A percentile compares a stretch with the other conserved stretches of the same genome.
Conservation (phyloP, 1,140 invertebrate genomes). For the Mizuhopecten yessoensis region DNA sequence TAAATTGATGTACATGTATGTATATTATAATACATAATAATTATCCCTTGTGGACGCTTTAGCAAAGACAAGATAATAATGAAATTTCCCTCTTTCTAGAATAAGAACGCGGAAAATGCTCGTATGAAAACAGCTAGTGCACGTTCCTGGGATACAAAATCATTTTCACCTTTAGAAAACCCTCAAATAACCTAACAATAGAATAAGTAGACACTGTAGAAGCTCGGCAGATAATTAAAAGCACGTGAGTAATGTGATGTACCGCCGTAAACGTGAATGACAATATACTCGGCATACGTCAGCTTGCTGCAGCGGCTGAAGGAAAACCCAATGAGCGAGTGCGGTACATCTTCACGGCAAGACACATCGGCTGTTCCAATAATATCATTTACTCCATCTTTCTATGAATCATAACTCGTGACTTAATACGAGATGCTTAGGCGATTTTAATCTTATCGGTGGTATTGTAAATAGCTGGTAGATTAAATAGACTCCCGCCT, state of each 20-base stretch:
- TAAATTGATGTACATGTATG: too few species aligned
- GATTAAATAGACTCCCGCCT: background rate
- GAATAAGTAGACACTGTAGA: too few species aligned
- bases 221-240: background rate
- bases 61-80: too few species aligned
- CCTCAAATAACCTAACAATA: too few species aligned
- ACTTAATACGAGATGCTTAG: background rate
- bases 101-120: too few species aligned
- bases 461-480: background rate
- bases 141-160: too few species aligned
- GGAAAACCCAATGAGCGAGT: conserved; percentile 16
- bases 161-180: too few species aligned
- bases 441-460: conserved; percentile 8
- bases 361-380: background rate
- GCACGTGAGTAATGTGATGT: background rate
- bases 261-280: background rate
- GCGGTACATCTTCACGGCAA: conserved; percentile 15
- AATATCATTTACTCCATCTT: background rate
- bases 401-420: conserved; percentile 21
- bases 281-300: background rate
- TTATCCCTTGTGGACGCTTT: too few species aligned
- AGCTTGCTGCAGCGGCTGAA: conserved; percentile 21
- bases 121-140: too few species aligned
- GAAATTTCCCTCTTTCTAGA: too few species aligned
- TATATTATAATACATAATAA: too few species aligned